A percentile compares a stretch with the other conserved stretches of the same genome.
These are phyloP conservation scores for Stigmatopora argus DNA, from an alignment of 2,113 vertebrate species.

Conservation along the genomic window DNA sequence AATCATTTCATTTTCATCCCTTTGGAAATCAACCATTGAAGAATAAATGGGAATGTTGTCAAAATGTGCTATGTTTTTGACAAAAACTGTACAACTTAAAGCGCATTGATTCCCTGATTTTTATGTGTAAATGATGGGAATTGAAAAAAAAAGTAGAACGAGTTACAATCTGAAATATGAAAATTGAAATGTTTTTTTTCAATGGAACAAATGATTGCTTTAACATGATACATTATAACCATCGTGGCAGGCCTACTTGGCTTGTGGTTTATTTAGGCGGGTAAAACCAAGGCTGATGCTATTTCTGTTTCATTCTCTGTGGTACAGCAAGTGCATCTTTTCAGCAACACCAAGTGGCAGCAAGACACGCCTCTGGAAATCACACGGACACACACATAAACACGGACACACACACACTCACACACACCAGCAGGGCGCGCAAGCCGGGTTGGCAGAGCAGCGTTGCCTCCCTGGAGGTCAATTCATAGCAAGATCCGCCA, in stretches of 20 bases:
- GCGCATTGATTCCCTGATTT: too few species aligned
- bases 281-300: background rate
- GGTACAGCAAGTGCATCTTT: constrained; percentile 18
- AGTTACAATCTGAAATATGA: too few species aligned
- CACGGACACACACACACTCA: constrained; percentile 13
- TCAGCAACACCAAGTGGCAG: constrained; percentile 20
- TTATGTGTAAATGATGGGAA: too few species aligned
- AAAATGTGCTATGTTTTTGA: too few species aligned
- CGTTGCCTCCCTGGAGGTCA: constrained; percentile 38
- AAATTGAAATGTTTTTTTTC: too few species aligned
- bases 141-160: too few species aligned
- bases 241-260: background rate
- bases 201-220: too few species aligned
- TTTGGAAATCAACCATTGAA: too few species aligned
- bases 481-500: constrained; percentile 43
- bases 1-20: too few species aligned
- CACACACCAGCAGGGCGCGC: background rate
- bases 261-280: background rate
- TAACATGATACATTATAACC: too few species aligned
- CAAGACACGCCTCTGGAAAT: constrained; percentile 24
- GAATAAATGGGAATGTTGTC: too few species aligned
- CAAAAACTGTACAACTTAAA: too few species aligned
- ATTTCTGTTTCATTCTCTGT: constrained; percentile 12
- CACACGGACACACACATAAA: constrained; percentile 1
- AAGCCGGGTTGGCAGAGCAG: constrained; percentile 15